These are phyloP conservation scores for Coreius guichenoti DNA, from an alignment of 2,797 vertebrate genomes.

Conservation along the genomic window DNA sequence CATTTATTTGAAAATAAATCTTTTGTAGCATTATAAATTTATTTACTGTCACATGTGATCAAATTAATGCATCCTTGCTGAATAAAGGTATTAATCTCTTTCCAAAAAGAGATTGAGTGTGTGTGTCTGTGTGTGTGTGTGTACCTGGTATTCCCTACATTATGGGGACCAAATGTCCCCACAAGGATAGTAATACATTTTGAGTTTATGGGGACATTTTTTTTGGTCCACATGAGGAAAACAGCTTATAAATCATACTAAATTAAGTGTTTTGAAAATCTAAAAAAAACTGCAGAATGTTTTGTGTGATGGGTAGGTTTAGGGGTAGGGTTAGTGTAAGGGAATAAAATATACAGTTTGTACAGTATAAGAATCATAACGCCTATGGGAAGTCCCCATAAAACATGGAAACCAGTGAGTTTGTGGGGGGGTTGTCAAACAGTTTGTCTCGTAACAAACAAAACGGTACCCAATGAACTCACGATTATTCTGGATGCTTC, in stretches of 20 bases:
- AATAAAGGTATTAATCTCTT: too few species aligned
- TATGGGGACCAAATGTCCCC: too few species aligned
- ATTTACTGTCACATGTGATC: neutral
- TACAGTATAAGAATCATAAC: neutral
- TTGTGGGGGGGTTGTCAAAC: neutral
- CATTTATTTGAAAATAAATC: neutral
- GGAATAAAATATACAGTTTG: neutral
- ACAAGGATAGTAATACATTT: neutral
- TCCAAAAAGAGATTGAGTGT: too few species aligned
- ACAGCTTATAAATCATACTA: too few species aligned
- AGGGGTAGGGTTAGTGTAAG: neutral
- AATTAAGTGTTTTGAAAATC: neutral
- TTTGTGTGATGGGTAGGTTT: neutral
- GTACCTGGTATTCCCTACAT: too few species aligned
- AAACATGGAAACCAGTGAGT: neutral
- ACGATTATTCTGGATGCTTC: slow-evolving; percentile 66
- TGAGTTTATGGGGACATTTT: neutral
- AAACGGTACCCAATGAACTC: slow-evolving; percentile 53
- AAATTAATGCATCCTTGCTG: too few species aligned
- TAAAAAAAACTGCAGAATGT: neutral
- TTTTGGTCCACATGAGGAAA: neutral
- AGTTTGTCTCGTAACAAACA: slow-evolving; percentile 53
- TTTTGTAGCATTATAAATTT: neutral
- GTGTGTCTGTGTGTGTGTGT: too few species aligned
- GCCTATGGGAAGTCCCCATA: neutral